phyloP scores from a whole-genome alignment of 1,140 invertebrate species.

The Mycetomoellerius zeteki region DNA sequence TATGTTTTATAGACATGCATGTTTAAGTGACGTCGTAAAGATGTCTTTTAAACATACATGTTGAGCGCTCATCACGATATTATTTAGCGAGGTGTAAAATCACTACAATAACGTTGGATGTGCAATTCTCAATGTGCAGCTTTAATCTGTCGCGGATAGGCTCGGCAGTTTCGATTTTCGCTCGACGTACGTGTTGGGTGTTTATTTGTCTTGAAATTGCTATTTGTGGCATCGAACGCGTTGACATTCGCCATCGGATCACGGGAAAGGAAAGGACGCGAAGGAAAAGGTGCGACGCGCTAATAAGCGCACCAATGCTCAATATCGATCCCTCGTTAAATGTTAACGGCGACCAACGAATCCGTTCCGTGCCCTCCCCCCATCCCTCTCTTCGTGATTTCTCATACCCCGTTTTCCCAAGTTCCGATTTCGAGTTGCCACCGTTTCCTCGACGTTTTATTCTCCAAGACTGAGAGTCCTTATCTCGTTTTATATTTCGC shows the following conservation, averaged over 20 bases:
- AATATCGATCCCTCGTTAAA: slow-evolving; percentile 65
- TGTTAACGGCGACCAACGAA: slow-evolving; percentile 63
- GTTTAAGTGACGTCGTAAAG: no score
- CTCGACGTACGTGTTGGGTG: neutral
- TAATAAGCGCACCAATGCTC: slow-evolving; percentile 60
- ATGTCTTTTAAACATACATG: no score
- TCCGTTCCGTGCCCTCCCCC: slow-evolving; percentile 32
- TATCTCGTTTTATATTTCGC: slow-evolving; percentile 72
- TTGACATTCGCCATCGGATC: slow-evolving; percentile 40
- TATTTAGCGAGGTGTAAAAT: slow-evolving; percentile 27
- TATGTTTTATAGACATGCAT: no score
- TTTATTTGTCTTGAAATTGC: slow-evolving; percentile 27
- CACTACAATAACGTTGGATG: slow-evolving; percentile 33
- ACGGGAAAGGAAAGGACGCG: slow-evolving; percentile 12
- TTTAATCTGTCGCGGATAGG: slow-evolving; percentile 43
- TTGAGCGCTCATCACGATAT: neutral
- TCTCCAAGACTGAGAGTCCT: slow-evolving; percentile 77
- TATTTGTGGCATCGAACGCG: slow-evolving; percentile 22
- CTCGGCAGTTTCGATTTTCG: slow-evolving; percentile 35
- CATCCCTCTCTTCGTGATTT: slow-evolving; percentile 17
- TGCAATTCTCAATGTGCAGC: slow-evolving; percentile 51
- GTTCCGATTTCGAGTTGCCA: slow-evolving; percentile 65
- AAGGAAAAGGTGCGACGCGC: slow-evolving; percentile 18
- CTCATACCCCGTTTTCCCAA: slow-evolving; percentile 35
- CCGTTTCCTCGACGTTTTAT: slow-evolving; percentile 69